These are phyloP conservation scores for Myripristis murdjan DNA, from an alignment of 2,797 vertebrate species.

Conservation along the genomic window DNA sequence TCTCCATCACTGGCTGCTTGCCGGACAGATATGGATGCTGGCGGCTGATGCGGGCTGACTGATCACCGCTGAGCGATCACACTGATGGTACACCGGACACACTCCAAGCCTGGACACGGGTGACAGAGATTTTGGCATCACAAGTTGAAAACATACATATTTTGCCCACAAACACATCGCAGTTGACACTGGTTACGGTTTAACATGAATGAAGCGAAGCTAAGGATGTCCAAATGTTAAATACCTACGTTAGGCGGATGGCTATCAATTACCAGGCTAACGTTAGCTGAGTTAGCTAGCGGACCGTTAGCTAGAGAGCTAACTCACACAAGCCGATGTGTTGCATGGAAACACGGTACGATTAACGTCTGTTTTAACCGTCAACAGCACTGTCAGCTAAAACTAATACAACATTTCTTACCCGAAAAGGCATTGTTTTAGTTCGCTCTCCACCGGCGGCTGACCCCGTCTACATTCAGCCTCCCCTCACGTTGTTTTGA, in stretches of 20 bases:
- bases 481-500: conserved; percentile 39
- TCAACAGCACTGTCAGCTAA: conserved; percentile 7
- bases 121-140: background rate
- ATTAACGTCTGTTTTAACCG: accelerated
- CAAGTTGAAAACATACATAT: background rate
- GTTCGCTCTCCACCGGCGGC: background rate
- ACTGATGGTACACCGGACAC: conserved; percentile 13
- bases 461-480: background rate
- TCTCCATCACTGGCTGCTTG: conserved; percentile 10
- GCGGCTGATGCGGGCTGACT: background rate
- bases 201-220: too few relatives aligned
- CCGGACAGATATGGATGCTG: too few relatives aligned
- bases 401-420: conserved; percentile 53
- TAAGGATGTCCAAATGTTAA: background rate
- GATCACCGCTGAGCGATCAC: conserved; percentile 18
- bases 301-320: conserved; percentile 21
- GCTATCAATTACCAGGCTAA: conserved; percentile 53
- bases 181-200: too few relatives aligned
- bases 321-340: background rate
- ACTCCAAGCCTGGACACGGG: background rate
- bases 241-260: conserved; percentile 4
- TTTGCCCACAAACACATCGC: accelerated
- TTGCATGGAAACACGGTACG: background rate
- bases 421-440: conserved; percentile 41
- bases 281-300: conserved; percentile 28